phyloP scores from a whole-genome alignment of 2,113 vertebrate genomes.

The Dicerorhinus sumatrensis region DNA sequence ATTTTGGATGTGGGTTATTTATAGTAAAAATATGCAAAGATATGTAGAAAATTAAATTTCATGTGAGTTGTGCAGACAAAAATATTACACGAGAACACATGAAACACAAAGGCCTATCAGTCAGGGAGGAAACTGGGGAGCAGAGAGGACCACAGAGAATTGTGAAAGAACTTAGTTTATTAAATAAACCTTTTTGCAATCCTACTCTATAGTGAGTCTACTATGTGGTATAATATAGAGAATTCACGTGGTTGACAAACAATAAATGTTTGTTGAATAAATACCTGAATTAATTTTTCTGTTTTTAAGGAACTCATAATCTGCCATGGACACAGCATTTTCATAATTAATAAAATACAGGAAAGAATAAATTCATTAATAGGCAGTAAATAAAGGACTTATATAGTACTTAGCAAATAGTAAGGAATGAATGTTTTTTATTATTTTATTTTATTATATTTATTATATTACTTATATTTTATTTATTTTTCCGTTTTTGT shows the following conservation, averaged over 20 bases:
- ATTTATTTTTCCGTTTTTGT: neutral
- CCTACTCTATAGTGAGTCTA: neutral
- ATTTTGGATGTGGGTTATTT: neutral
- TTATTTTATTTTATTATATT: neutral
- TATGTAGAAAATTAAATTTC: neutral
- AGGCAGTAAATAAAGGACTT: neutral
- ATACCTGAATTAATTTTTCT: neutral
- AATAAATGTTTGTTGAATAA: neutral
- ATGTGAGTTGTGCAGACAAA: neutral
- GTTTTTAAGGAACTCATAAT: neutral
- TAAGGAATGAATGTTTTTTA: neutral
- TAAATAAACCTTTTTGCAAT: neutral
- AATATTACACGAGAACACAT: neutral
- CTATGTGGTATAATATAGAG: neutral
- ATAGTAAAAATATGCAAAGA: neutral
- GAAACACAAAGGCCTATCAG: neutral
- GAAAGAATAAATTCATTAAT: neutral
- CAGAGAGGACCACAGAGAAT: neutral
- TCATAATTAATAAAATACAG: neutral
- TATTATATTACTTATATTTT: neutral
- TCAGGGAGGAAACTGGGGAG: neutral
- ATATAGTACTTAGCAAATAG: neutral
- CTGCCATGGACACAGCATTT: neutral
- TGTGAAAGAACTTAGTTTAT: neutral
- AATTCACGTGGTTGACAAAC: neutral